These are phyloP conservation scores for Merodon equestris DNA, from an alignment of 2,888 invertebrate genomes.

Conservation along the genomic window DNA sequence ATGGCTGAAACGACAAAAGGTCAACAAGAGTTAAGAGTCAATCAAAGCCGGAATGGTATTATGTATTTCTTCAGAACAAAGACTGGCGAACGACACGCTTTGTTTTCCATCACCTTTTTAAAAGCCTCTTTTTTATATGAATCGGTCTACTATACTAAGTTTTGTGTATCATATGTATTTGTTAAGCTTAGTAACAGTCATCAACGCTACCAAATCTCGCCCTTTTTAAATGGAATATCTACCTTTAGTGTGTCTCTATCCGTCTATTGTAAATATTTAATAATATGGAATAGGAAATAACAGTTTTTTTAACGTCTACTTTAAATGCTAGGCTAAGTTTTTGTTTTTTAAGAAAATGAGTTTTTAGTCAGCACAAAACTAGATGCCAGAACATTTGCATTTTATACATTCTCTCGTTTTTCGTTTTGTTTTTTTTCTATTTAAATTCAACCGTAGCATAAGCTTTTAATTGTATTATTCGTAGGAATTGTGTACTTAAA, in stretches of 20 bases:
- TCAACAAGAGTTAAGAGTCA: slow-evolving; percentile 47
- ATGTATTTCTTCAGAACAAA: slow-evolving; percentile 42
- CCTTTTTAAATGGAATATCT: slow-evolving; percentile 40
- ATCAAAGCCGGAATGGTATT: neutral
- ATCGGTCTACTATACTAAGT: slow-evolving; percentile 1
- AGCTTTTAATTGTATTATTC: slow-evolving; percentile 57
- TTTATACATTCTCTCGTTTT: slow-evolving; percentile 29
- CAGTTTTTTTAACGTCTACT: slow-evolving; percentile 28
- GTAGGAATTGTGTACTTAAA: slow-evolving; percentile 62
- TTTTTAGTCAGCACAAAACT: slow-evolving; percentile 56
- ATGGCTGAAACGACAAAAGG: slow-evolving; percentile 82
- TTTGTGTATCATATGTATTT: slow-evolving; percentile 8
- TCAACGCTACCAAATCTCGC: slow-evolving; percentile 29
- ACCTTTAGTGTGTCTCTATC: slow-evolving; percentile 12
- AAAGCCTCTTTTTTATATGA: slow-evolving; percentile 17
- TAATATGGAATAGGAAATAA: slow-evolving; percentile 37
- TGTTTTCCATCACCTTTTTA: slow-evolving; percentile 41
- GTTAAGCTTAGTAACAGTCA: slow-evolving; percentile 17
- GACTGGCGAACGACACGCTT: slow-evolving; percentile 60
- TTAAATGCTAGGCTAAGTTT: slow-evolving; percentile 40
- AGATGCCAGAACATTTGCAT: slow-evolving; percentile 59
- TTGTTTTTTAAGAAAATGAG: slow-evolving; percentile 39
- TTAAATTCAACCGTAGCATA: slow-evolving; percentile 37
- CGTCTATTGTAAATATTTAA: slow-evolving; percentile 60
- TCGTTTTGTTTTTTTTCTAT: slow-evolving; percentile 30